Evolutionary conservation across 2,888 invertebrate species (phyloP).

Genomic region (Gastrophysa polygoni): DNA sequence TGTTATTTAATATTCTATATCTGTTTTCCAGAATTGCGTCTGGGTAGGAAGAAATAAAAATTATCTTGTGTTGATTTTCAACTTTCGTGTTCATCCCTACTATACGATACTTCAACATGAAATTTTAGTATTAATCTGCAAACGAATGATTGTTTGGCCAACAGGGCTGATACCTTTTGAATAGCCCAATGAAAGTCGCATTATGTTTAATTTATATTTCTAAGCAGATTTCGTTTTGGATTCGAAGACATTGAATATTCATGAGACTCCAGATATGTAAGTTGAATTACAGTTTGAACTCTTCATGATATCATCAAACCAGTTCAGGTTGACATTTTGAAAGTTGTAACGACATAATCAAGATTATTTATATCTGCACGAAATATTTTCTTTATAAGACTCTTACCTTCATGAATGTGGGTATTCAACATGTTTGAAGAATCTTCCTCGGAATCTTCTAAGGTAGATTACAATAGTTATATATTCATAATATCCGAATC

Average conservation of each 20-base stretch:
- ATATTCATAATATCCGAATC: no score
- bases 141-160: conserved; percentile 20
- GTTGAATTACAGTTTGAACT: background rate
- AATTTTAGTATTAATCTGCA: conserved; percentile 17
- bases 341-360: no score
- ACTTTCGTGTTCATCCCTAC: background rate
- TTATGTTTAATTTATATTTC: conserved; percentile 17
- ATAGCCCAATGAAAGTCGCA: conserved; percentile 21
- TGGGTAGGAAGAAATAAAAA: no score
- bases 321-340: background rate
- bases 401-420: no score
- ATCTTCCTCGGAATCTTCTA: no score
- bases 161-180: conserved; percentile 18
- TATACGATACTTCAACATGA: conserved; percentile 8
- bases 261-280: background rate
- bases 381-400: no score
- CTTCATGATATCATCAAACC: background rate
- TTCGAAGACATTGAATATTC: background rate
- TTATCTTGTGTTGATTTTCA: no score
- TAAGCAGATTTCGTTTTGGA: conserved; percentile 11
- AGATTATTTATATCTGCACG: no score
- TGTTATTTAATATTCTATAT: no score
- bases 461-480: no score
- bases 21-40: no score
- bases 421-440: no score